phyloP scores from a whole-genome alignment of 2,888 invertebrate species.

The Chelonus formosanus region DNA sequence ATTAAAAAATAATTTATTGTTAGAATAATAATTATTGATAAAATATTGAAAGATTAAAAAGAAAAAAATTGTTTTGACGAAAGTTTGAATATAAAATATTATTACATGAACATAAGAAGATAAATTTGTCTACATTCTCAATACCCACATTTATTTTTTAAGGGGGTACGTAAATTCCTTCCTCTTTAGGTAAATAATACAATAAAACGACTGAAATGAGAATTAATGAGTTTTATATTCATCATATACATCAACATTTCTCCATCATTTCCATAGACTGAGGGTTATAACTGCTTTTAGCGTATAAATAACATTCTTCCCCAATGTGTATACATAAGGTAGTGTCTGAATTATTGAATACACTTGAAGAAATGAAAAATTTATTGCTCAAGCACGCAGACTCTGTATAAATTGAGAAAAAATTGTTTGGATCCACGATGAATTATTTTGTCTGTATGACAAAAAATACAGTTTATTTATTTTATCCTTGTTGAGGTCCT shows the following conservation, averaged over 20 bases:
- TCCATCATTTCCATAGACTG: too few relatives aligned
- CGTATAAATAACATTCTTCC: slow-evolving; percentile 2
- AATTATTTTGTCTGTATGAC: not conserved
- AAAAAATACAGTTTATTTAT: not conserved
- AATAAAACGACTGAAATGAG: not conserved
- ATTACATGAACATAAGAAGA: too few relatives aligned
- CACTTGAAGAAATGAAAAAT: slow-evolving; percentile 29
- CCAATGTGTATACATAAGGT: slow-evolving; percentile 18
- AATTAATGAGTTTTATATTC: not conserved
- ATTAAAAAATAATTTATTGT: too few relatives aligned
- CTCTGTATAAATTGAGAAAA: not conserved
- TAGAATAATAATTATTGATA: too few relatives aligned
- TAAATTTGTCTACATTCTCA: too few relatives aligned
- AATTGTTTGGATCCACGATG: slow-evolving; percentile 4
- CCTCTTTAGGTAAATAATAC: not conserved
- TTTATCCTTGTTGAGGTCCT: not conserved
- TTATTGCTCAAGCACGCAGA: slow-evolving; percentile 19
- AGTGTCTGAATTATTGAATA: slow-evolving; percentile 28
- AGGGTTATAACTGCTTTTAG: slow-evolving; percentile 11
- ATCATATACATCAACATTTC: slow-evolving; percentile 5
- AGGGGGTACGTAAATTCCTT: too few relatives aligned
- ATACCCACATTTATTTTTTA: too few relatives aligned
- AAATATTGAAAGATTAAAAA: not conserved
- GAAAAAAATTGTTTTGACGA: not conserved
- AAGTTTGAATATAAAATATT: too few relatives aligned